Conservation (phyloP, 2,113 vertebrate genomes). For the Colius striatus region DNA sequence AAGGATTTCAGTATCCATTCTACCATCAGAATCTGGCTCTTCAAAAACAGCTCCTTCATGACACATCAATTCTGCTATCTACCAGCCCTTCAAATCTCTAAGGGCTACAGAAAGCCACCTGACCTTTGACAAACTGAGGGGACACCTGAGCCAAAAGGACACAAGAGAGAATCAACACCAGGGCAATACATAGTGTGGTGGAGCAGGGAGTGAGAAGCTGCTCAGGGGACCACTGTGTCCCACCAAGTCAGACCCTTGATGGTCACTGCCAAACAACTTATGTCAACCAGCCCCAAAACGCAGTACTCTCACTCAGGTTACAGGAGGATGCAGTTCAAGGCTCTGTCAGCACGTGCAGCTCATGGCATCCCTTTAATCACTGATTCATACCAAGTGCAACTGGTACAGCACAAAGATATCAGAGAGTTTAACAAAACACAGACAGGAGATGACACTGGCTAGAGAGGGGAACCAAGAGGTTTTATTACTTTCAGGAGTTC, state of each 20-base stretch:
- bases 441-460: background rate
- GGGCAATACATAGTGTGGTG: accelerated
- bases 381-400: background rate
- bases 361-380: background rate
- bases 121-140: background rate
- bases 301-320: background rate
- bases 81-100: background rate
- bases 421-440: background rate
- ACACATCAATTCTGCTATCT: background rate
- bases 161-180: background rate
- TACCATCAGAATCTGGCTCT: background rate
- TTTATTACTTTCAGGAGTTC: background rate
- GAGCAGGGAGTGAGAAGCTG: background rate
- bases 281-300: background rate
- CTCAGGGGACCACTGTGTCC: background rate
- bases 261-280: background rate
- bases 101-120: background rate
- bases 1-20: background rate
- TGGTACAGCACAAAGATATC: background rate
- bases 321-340: background rate
- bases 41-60: background rate
- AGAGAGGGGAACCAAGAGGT: background rate
- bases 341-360: background rate
- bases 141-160: background rate
- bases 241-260: background rate